These are phyloP conservation scores for Apomyelois bistriatella DNA, from an alignment of 2,888 invertebrate genomes.

Conservation along the genomic window DNA sequence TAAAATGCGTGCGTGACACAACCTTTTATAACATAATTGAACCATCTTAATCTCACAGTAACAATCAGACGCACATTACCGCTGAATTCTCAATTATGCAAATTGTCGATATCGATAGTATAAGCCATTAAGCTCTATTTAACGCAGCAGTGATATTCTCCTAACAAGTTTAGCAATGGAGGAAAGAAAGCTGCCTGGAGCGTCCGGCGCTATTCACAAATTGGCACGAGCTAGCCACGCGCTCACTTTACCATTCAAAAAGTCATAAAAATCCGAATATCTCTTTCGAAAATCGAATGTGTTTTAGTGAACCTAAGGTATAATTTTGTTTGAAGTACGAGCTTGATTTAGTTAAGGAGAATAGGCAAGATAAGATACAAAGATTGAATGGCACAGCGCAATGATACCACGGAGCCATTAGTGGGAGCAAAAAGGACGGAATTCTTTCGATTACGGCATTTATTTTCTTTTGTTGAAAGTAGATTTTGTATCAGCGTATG, in stretches of 20 bases:
- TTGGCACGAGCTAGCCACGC: conserved; percentile 78
- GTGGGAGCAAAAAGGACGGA: conserved; percentile 58
- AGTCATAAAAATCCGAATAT: conserved; percentile 26
- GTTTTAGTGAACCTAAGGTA: conserved; percentile 15
- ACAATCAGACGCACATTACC: conserved; percentile 1
- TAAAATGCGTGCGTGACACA: no score
- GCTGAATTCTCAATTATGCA: background rate
- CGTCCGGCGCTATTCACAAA: conserved; percentile 76
- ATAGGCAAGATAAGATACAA: conserved; percentile 45
- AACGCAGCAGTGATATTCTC: conserved; percentile 67
- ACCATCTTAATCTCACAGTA: background rate
- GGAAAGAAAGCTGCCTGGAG: conserved; percentile 75
- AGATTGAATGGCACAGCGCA: conserved; percentile 68
- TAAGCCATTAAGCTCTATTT: conserved; percentile 45
- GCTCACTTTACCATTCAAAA: conserved; percentile 36
- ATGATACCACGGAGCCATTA: conserved; percentile 64
- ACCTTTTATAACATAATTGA: no score
- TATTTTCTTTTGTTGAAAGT: conserved; percentile 35
- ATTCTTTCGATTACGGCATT: conserved; percentile 53
- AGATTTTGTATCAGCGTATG: background rate
- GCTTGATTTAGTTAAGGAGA: conserved; percentile 22
- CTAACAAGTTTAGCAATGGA: conserved; percentile 73
- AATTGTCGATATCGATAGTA: conserved; percentile 39
- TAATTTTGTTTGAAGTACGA: conserved; percentile 17
- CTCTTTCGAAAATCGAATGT: conserved; percentile 29